These are phyloP conservation scores for Penaeus japonicus DNA, from an alignment of 1,140 invertebrate species.

Conservation along the genomic window DNA sequence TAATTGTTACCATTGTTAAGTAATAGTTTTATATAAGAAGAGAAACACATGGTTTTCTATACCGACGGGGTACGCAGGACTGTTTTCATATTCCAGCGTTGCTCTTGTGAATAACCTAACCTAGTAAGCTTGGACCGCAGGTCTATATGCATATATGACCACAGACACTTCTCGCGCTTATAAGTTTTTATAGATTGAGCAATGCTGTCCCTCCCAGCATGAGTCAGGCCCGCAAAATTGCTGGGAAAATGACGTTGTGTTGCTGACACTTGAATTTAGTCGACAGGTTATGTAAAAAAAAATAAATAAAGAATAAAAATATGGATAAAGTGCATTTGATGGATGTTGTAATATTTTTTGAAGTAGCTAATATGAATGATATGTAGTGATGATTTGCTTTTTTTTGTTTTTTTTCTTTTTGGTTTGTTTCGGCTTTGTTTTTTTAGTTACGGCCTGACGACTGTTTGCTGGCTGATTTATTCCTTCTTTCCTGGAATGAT, in stretches of 20 bases:
- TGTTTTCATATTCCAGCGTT: constrained; percentile 24
- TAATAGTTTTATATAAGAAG: constrained; percentile 56
- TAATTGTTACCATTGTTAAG: constrained; percentile 57
- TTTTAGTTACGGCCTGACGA: too few relatives aligned
- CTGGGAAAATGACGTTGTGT: constrained; percentile 42
- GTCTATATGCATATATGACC: not conserved
- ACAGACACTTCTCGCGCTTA: constrained; percentile 34
- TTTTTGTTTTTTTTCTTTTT: too few relatives aligned
- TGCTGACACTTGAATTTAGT: constrained; percentile 32
- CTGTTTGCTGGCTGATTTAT: not conserved
- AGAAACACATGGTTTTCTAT: constrained; percentile 57
- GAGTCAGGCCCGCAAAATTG: constrained; percentile 17
- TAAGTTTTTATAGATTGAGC: constrained; percentile 31
- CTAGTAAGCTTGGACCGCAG: not conserved
- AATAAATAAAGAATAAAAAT: too few relatives aligned
- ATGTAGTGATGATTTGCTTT: too few relatives aligned
- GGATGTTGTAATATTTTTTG: not conserved
- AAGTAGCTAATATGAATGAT: too few relatives aligned
- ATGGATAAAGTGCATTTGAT: not conserved
- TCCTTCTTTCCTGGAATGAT: not conserved
- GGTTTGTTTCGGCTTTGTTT: too few relatives aligned
- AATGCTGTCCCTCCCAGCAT: constrained; percentile 2
- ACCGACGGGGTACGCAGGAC: constrained; percentile 45
- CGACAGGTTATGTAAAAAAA: constrained; percentile 33
- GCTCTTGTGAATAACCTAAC: constrained; percentile 21